Conservation (phyloP, 2,888 invertebrate species). For the Pilophorus perplexus region DNA sequence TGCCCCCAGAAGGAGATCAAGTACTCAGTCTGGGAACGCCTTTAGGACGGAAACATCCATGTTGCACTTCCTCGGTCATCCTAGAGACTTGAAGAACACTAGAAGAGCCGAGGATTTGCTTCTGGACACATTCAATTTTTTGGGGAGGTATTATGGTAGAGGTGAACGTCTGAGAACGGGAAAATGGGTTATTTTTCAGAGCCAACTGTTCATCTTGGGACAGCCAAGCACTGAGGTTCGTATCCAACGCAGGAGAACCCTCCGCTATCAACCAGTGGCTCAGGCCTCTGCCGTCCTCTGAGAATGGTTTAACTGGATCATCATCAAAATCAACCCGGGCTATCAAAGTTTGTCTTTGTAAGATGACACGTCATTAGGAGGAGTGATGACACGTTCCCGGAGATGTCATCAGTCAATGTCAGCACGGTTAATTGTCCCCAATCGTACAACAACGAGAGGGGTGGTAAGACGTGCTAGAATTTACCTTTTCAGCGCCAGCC, state of each 20-base stretch:
- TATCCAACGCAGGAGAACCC: conserved; percentile 29
- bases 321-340: too few species aligned
- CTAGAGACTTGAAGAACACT: too few species aligned
- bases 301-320: conserved; percentile 41
- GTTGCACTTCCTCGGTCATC: too few species aligned
- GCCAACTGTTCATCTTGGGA: conserved; percentile 33
- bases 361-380: too few species aligned
- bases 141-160: conserved; percentile 51
- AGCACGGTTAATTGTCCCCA: conserved; percentile 29
- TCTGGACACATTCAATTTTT: background rate
- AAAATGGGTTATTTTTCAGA: conserved; percentile 12
- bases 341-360: too few species aligned
- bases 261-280: conserved; percentile 27
- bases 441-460: background rate
- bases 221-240: conserved; percentile 20
- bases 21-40: too few species aligned
- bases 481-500: too few species aligned
- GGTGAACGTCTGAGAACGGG: conserved; percentile 90
- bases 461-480: conserved; percentile 36
- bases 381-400: too few species aligned
- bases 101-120: too few species aligned
- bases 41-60: too few species aligned
- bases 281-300: conserved; percentile 7
- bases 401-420: too few species aligned
- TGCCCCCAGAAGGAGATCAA: too few species aligned